phyloP scores from a whole-genome alignment of 2,888 invertebrate genomes.

The Eupelmus urozonus region DNA sequence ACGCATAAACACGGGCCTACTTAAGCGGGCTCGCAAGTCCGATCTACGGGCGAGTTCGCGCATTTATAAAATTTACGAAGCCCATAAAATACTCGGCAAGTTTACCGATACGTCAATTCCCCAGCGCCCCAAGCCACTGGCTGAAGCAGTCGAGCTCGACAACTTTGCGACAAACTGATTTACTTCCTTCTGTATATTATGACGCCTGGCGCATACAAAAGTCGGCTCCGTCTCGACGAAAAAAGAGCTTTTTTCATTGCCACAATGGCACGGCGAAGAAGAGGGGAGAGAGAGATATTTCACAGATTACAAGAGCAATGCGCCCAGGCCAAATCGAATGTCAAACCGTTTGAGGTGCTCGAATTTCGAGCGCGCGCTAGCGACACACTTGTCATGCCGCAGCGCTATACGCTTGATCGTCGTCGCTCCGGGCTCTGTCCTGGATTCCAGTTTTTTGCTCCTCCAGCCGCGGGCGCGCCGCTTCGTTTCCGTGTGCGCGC shows the following conservation, averaged over 20 bases:
- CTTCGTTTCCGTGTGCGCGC: background rate
- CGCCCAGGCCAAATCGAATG: constrained; percentile 49
- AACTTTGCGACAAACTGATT: constrained; percentile 11
- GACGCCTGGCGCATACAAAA: constrained; percentile 11
- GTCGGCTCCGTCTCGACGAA: background rate
- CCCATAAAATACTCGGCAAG: constrained; percentile 27
- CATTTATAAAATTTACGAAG: constrained; percentile 35
- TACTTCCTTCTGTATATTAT: constrained; percentile 28
- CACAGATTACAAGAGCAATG: background rate
- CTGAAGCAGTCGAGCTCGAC: background rate
- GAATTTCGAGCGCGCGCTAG: constrained; percentile 21
- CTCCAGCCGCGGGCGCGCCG: too few relatives aligned
- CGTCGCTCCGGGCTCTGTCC: constrained; percentile 16
- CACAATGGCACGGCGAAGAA: background rate
- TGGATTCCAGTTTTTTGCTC: constrained; percentile 13
- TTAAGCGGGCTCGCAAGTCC: background rate
- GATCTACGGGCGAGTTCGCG: constrained; percentile 18
- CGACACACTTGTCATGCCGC: constrained; percentile 44
- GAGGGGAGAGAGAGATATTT: background rate
- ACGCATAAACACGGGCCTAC: background rate
- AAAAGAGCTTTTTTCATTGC: background rate
- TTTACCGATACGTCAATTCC: constrained; percentile 38
- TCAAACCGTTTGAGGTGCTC: constrained; percentile 48
- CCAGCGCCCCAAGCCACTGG: background rate
- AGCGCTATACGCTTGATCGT: constrained; percentile 4